A percentile compares a stretch with the other conserved stretches of the same genome.
These are phyloP conservation scores for Erebia ligea DNA, from an alignment of 2,888 invertebrate species.

Conservation along the genomic window DNA sequence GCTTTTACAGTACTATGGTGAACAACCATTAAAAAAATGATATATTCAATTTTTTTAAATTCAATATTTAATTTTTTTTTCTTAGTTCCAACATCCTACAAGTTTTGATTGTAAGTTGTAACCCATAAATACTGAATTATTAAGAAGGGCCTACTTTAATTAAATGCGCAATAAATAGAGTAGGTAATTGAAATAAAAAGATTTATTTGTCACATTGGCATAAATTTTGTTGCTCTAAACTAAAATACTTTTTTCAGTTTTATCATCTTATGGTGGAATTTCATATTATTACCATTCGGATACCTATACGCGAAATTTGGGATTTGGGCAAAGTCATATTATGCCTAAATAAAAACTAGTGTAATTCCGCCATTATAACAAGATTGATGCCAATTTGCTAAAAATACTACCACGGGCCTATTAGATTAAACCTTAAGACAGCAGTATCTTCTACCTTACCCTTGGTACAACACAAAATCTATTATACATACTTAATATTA, in stretches of 20 bases:
- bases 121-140: neutral
- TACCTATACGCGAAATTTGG: too few species aligned
- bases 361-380: neutral
- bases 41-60: too few species aligned
- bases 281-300: too few species aligned
- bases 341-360: neutral
- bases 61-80: too few species aligned
- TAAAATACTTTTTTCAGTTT: neutral
- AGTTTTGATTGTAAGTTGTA: too few species aligned
- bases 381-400: neutral
- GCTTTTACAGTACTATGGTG: neutral
- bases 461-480: neutral
- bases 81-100: too few species aligned
- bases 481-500: too few species aligned
- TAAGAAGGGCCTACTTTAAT: conserved; percentile 12
- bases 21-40: too few species aligned
- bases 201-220: neutral
- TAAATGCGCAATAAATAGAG: conserved; percentile 9
- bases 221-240: conserved; percentile 4
- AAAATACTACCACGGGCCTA: conserved; percentile 6
- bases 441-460: neutral
- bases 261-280: too few species aligned
- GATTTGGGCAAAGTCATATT: too few species aligned
- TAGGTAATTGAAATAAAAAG: neutral
- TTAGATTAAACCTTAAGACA: neutral